phyloP scores from a whole-genome alignment of 2,888 invertebrate species.

The Tetrapedia diversipes region DNA sequence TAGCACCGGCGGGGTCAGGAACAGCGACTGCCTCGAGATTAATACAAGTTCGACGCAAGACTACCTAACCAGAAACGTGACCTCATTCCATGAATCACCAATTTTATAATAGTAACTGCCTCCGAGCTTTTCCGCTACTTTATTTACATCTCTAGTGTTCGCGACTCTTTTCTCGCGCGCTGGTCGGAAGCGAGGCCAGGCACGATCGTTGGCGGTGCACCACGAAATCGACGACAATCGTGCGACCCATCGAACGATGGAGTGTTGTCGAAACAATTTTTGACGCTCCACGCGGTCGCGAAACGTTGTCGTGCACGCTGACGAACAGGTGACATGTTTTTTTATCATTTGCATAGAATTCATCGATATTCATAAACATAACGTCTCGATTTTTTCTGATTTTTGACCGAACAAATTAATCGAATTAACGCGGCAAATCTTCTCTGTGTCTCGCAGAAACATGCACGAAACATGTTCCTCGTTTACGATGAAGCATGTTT shows the following conservation, averaged over 20 bases:
- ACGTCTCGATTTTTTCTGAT: too few species aligned
- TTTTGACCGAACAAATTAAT: too few species aligned
- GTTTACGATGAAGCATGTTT: constrained; percentile 20
- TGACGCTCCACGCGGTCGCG: too few species aligned
- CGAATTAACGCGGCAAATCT: too few species aligned
- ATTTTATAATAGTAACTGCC: constrained; percentile 81
- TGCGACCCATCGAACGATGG: too few species aligned
- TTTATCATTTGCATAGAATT: too few species aligned
- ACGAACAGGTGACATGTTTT: background rate
- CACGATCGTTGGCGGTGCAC: constrained; percentile 17
- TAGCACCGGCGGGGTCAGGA: constrained; percentile 74
- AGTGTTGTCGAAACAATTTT: too few species aligned
- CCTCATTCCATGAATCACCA: constrained; percentile 80
- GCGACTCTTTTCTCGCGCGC: constrained; percentile 1
- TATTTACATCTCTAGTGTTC: constrained; percentile 54
- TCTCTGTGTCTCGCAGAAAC: too few species aligned
- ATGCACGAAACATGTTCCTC: too few species aligned
- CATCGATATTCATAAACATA: too few species aligned
- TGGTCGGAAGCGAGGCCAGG: constrained; percentile 20
- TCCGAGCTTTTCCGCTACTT: constrained; percentile 65
- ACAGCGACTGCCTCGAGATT: constrained; percentile 79
- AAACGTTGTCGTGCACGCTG: too few species aligned
- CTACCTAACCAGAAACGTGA: constrained; percentile 74
- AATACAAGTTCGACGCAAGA: constrained; percentile 74
- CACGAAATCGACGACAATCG: background rate